Conservation (phyloP, 2,113 vertebrate species). For the Epinephelus cyanopodus region DNA sequence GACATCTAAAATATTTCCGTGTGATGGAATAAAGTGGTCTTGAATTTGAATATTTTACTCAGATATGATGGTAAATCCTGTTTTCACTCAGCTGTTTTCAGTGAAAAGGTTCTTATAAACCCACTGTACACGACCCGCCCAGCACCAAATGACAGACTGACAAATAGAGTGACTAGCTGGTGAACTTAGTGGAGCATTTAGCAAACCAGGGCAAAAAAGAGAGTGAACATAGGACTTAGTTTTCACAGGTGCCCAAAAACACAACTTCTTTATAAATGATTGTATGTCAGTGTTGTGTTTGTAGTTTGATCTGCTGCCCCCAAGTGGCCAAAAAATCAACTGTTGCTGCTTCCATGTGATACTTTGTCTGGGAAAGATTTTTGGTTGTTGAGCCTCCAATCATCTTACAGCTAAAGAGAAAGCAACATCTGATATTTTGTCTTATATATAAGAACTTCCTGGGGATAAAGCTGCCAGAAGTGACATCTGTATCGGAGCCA, state of each 20-base stretch:
- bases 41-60: neutral
- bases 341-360: neutral
- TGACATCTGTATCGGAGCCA: neutral
- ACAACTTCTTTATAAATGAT: neutral
- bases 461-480: conserved; percentile 18
- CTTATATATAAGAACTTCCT: neutral
- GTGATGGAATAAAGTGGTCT: neutral
- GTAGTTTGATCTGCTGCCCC: neutral
- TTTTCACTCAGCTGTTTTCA: neutral
- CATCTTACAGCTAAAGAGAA: neutral
- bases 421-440: neutral
- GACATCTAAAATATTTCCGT: neutral
- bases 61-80: neutral
- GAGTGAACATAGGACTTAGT: neutral
- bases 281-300: neutral
- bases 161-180: neutral
- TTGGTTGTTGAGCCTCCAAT: neutral
- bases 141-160: neutral
- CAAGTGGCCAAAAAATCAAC: neutral
- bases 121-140: neutral
- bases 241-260: neutral
- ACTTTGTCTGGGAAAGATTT: neutral
- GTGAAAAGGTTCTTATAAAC: neutral
- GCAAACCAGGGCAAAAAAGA: neutral
- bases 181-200: neutral